phyloP scores from a whole-genome alignment of 2,113 vertebrate species.

The Halcyon senegalensis region DNA sequence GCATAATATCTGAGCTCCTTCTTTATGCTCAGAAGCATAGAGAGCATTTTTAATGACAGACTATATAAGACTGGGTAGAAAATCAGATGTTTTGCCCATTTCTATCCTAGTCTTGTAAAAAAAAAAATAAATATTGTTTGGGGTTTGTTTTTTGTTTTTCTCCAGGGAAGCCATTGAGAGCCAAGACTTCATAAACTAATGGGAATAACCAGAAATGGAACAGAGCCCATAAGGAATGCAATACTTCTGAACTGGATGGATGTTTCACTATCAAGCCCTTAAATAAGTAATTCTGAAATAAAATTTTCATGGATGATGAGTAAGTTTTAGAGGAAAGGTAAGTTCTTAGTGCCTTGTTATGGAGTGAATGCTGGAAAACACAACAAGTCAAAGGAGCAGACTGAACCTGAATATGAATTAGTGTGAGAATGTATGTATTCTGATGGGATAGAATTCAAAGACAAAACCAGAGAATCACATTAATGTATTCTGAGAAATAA shows the following conservation, averaged over 20 bases:
- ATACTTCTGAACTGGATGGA: background rate
- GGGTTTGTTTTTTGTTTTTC: background rate
- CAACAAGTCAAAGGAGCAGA: background rate
- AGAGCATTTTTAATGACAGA: background rate
- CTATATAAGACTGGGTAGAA: background rate
- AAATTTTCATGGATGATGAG: slow-evolving; percentile 11
- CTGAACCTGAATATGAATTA: background rate
- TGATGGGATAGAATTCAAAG: background rate
- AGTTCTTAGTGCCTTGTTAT: background rate
- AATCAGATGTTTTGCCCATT: background rate
- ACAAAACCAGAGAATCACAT: background rate
- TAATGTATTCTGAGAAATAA: background rate
- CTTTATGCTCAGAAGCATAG: background rate
- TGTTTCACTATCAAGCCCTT: background rate
- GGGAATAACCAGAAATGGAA: background rate
- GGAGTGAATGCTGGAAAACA: background rate
- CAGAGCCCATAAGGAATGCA: background rate
- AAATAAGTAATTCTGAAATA: slow-evolving; percentile 33
- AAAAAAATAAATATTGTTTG: background rate
- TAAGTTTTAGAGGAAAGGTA: background rate
- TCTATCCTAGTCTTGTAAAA: background rate
- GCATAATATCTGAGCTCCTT: background rate
- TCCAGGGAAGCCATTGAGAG: background rate
- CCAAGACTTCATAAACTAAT: background rate
- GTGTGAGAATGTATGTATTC: background rate